Evolutionary conservation across 2,797 vertebrate species (phyloP), one percentile per base, ranked within the genome.

Genomic region (Sebastes dallii): DNA sequence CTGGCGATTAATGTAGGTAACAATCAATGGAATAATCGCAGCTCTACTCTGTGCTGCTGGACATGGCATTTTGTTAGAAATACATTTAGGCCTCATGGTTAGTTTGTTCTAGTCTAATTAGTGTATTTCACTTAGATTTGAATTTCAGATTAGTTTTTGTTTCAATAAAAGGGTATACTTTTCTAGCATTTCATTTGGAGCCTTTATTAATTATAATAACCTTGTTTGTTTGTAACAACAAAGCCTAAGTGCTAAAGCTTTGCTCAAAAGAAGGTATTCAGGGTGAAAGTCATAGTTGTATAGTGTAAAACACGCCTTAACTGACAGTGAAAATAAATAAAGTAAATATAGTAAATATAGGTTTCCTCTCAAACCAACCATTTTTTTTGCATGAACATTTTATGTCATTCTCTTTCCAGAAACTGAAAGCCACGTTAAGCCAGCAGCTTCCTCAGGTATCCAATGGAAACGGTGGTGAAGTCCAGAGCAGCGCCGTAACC

Each of bases 371-470:
- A 8, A 39, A 32, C 3, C 5, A 42, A 18, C 18, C 42, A n/a
- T 30, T 29, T 52, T 52, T 1, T n/a, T 32, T 72, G 12, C 2
- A 22, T 55, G 9, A 55, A 61, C 11, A 18, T 64, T 34, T 75
- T 22, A n/a, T 83, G 18, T 18, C 69, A 32, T 72, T 87, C 27
- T 79, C 8, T 80, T 76, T 50, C 5, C 89, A 99, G 98, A 97
- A 97, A 93, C 93, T 97, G 90, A 97, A 98, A 94, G 96, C 96
- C 90, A 96, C 96, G 55, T 94, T 98, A 91, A 97, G 96, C 90
- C 98, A 98, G 92, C 98, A 97, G 92, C 93, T 95, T 91, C 96
- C 97, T 97, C 98, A 98, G 95, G 96, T 99, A 96, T 97, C 97
- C 88, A 99, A 97, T 66, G 97, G 97, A 82, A 97, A 98, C 74